These are phyloP conservation scores for Elanus axillaris DNA, from an alignment of 2,113 vertebrate genomes.

Conservation along the genomic window DNA sequence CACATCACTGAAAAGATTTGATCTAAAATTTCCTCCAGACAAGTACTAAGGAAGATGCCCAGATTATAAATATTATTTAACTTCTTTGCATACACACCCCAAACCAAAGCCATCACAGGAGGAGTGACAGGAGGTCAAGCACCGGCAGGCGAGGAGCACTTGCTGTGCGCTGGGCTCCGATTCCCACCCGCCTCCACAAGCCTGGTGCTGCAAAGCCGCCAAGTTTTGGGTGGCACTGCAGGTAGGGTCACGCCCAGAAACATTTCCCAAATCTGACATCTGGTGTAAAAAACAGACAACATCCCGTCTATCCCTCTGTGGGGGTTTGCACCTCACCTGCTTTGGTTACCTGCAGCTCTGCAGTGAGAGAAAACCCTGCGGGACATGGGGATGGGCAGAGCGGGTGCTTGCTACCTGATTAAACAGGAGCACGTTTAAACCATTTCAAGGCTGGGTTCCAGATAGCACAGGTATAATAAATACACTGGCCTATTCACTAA, in stretches of 20 bases:
- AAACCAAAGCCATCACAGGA: not conserved
- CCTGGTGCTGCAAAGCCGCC: not conserved
- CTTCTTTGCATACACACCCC: not conserved
- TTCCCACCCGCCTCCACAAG: rapidly evolving
- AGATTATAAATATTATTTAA: not conserved
- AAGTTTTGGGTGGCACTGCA: not conserved
- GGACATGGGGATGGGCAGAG: not conserved
- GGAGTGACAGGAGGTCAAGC: not conserved
- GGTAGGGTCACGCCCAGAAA: not conserved
- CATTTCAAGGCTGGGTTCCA: not conserved
- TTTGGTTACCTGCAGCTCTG: not conserved
- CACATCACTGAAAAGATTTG: rapidly evolving
- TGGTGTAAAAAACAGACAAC: not conserved
- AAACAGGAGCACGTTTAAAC: not conserved
- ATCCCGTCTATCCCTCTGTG: not conserved
- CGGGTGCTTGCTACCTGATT: rapidly evolving
- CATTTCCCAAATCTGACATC: not conserved
- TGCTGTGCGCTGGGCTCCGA: not conserved
- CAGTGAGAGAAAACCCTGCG: rapidly evolving
- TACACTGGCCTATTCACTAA: not conserved
- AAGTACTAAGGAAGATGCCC: not conserved
- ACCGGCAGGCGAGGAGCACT: rapidly evolving
- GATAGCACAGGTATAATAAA: not conserved
- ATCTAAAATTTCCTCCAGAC: not conserved
- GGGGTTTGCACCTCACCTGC: not conserved